Evolutionary conservation across 2,113 vertebrate species (phyloP).

Genomic region (Ptychochromis oligacanthus): DNA sequence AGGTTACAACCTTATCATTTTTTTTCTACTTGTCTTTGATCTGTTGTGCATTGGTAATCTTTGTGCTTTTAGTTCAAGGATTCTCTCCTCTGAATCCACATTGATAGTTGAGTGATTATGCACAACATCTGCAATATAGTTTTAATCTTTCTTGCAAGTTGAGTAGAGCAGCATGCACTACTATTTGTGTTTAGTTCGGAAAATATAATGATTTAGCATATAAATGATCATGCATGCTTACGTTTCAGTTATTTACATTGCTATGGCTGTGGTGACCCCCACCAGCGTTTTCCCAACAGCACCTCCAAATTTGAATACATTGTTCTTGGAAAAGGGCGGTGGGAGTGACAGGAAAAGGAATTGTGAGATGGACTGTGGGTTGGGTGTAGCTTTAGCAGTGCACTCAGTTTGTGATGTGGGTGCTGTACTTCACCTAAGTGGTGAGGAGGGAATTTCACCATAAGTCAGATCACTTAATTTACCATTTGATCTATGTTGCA

Average conservation of each 20-base stretch:
- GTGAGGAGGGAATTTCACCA: background rate
- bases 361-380: no score
- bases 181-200: background rate
- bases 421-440: background rate
- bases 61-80: background rate
- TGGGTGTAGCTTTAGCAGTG: no score
- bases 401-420: no score
- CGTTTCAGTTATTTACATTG: background rate
- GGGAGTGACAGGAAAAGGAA: no score
- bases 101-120: background rate
- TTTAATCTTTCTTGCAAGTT: background rate
- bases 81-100: background rate
- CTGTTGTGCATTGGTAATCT: background rate
- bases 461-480: background rate
- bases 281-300: background rate
- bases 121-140: background rate
- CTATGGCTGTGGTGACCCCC: background rate
- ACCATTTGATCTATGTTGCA: background rate
- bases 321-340: no score
- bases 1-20: background rate
- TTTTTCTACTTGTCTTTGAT: background rate
- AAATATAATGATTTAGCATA: background rate
- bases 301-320: background rate
- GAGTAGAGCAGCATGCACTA: no score
- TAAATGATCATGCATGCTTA: background rate